Evolutionary conservation across 2,797 vertebrate genomes (phyloP).

Genomic region (Acanthopagrus latus): DNA sequence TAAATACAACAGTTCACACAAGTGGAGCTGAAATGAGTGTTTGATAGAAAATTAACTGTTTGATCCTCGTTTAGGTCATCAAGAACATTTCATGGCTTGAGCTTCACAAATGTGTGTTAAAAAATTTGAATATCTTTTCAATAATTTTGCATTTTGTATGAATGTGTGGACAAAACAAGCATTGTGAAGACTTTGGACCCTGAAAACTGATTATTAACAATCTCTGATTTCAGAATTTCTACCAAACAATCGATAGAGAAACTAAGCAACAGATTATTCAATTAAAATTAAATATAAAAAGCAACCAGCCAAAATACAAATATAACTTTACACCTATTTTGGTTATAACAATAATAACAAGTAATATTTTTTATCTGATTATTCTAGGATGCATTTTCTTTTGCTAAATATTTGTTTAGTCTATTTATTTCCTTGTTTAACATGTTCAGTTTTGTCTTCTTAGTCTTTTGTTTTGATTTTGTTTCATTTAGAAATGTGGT

Average conservation of each 20-base stretch:
- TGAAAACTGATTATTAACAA: neutral
- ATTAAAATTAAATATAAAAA: too few relatives aligned
- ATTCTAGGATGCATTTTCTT: too few relatives aligned
- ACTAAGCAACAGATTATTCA: neutral
- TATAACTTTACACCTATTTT: too few relatives aligned
- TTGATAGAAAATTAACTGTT: too few relatives aligned
- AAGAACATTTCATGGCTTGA: neutral
- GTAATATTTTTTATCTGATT: too few relatives aligned
- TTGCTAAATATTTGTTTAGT: too few relatives aligned
- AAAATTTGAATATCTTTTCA: neutral
- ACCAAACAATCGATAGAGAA: neutral
- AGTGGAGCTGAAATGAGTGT: neutral
- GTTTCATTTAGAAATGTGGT: too few relatives aligned
- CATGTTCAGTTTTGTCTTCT: too few relatives aligned
- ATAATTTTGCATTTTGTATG: neutral
- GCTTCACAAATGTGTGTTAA: neutral
- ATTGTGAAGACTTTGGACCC: neutral
- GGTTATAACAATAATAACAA: too few relatives aligned
- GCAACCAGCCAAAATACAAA: too few relatives aligned
- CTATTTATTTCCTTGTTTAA: too few relatives aligned
- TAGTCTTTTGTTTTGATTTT: too few relatives aligned
- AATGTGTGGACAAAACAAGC: neutral
- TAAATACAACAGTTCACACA: neutral
- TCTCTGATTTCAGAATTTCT: neutral
- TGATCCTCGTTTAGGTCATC: neutral